These are phyloP conservation scores for Falcunculus frontatus DNA, from an alignment of 2,113 vertebrate genomes.

Conservation along the genomic window DNA sequence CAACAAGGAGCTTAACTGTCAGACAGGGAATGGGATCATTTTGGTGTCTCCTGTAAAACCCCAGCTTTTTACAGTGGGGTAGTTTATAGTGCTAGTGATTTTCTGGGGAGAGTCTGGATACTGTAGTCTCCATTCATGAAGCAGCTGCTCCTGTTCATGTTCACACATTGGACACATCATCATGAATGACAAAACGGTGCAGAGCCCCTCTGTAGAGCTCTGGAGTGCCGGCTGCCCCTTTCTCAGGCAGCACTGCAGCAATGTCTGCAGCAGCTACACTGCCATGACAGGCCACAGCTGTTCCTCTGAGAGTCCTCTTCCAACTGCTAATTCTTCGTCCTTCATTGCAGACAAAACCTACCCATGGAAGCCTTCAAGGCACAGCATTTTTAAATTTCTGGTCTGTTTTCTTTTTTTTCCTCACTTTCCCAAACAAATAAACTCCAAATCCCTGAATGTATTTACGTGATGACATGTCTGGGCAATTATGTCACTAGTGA, in stretches of 20 bases:
- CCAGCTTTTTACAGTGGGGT: neutral
- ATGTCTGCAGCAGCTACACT: neutral
- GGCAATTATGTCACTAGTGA: neutral
- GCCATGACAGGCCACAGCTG: slow-evolving; percentile 17
- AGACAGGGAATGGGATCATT: neutral
- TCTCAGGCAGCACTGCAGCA: neutral
- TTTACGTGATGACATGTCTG: neutral
- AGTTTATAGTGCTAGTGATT: neutral
- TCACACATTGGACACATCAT: neutral
- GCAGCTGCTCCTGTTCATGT: neutral
- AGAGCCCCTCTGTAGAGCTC: neutral
- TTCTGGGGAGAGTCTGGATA: neutral
- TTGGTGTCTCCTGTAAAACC: neutral
- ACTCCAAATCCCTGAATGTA: neutral
- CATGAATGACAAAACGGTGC: neutral
- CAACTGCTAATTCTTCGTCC: neutral
- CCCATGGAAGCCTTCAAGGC: neutral
- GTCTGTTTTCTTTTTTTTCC: neutral
- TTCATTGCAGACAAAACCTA: neutral
- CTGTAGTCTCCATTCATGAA: neutral
- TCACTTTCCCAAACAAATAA: neutral
- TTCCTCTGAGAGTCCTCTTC: neutral
- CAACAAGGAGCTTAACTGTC: neutral
- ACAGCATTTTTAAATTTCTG: neutral
- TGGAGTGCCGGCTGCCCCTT: neutral